Evolutionary conservation across 2,797 vertebrate species (phyloP).

Genomic region (Sphenopsis melanotis): DNA sequence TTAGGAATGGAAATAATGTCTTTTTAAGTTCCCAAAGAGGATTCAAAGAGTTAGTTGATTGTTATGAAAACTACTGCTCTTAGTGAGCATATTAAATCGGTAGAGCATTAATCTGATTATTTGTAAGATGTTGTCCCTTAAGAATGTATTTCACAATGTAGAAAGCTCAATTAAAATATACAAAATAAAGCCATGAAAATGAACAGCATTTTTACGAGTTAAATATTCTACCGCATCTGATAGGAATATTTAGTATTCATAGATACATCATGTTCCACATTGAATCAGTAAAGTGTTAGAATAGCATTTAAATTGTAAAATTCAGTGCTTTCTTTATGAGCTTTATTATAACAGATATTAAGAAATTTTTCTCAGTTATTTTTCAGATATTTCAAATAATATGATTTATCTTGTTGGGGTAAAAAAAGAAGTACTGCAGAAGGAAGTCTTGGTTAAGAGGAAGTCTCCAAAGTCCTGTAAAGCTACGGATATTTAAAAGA

Average conservation of each 20-base stretch:
- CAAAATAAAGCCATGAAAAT: not conserved
- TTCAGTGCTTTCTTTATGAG: not conserved
- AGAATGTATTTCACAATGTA: not conserved
- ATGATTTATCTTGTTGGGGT: not conserved
- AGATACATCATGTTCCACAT: not conserved
- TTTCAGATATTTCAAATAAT: not conserved
- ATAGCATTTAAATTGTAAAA: not conserved
- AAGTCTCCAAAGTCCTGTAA: not conserved
- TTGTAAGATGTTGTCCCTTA: not conserved
- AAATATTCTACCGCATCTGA: not conserved
- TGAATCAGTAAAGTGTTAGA: not conserved
- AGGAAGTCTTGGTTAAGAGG: not conserved
- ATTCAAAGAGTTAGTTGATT: conserved; percentile 3
- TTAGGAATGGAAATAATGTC: conserved; percentile 11
- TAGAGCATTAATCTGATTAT: conserved; percentile 5
- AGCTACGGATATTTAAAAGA: not conserved
- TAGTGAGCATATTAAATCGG: not conserved
- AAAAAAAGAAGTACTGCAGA: not conserved
- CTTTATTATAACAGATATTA: not conserved
- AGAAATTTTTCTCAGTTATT: not conserved
- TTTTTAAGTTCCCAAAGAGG: conserved; percentile 7
- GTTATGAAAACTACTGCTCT: not conserved
- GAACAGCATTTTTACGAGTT: not conserved
- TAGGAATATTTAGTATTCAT: not conserved
- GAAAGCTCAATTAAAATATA: not conserved